phyloP scores from a whole-genome alignment of 2,888 invertebrate species.

The Cryptops parisi region DNA sequence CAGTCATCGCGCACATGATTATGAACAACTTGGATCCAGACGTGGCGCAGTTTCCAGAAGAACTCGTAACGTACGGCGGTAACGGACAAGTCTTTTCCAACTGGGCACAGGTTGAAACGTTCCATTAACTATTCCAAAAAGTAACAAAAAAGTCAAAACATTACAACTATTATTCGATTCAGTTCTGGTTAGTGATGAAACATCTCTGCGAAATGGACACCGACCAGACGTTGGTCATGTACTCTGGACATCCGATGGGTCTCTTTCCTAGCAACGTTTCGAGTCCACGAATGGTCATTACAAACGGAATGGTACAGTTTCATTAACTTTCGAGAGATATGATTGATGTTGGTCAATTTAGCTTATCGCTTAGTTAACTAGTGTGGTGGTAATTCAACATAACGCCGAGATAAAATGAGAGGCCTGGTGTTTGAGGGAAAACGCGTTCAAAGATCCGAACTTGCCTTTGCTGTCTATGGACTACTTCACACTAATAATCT shows the following conservation, averaged over 20 bases:
- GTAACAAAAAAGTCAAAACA: not conserved
- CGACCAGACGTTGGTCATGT: constrained; percentile 43
- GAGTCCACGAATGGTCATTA: constrained; percentile 42
- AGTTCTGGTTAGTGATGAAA: constrained; percentile 43
- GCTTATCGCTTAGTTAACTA: no score
- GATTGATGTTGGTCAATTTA: no score
- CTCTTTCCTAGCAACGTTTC: constrained; percentile 38
- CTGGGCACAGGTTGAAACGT: constrained; percentile 40
- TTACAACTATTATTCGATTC: constrained; percentile 16
- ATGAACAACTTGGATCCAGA: constrained; percentile 45
- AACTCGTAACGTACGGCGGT: constrained; percentile 47
- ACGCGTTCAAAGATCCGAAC: no score
- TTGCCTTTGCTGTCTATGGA: no score
- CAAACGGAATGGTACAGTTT: constrained; percentile 42
- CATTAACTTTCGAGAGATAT: no score
- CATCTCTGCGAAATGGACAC: constrained; percentile 40
- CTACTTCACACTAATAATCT: no score
- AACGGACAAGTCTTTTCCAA: constrained; percentile 49
- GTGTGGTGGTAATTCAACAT: no score
- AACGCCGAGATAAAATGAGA: no score
- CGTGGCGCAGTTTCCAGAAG: constrained; percentile 47
- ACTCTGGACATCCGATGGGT: constrained; percentile 46
- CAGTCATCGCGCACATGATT: constrained; percentile 46
- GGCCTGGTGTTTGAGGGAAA: no score
- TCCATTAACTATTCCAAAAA: not conserved